Percentiles rank a stretch among this genome's conserved stretches.
phyloP scores from a whole-genome alignment of 2,113 vertebrate genomes.

The Heliornis fulica region DNA sequence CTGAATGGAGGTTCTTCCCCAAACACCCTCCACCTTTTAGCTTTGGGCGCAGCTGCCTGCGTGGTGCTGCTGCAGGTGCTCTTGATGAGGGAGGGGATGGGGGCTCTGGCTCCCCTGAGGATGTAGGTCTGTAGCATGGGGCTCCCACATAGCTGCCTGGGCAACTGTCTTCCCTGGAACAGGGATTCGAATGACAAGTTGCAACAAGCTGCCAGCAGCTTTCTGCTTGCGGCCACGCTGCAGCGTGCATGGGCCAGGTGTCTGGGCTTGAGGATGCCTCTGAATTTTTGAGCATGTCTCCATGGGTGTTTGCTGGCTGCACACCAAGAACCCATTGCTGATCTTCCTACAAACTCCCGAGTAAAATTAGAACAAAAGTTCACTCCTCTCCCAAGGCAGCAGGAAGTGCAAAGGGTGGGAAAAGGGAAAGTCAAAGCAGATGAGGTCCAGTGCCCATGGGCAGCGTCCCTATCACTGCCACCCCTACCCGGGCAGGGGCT shows the following conservation, averaged over 20 bases:
- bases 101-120: background rate
- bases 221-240: background rate
- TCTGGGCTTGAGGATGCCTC: conserved; percentile 58
- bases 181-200: background rate
- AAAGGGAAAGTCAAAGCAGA: conserved; percentile 38
- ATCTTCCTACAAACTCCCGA: conserved; percentile 59
- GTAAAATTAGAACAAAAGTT: conserved; percentile 73
- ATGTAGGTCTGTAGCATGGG: background rate
- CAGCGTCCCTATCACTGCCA: background rate
- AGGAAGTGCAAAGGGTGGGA: conserved; percentile 63
- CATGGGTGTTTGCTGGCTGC: conserved; percentile 65
- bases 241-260: conserved; percentile 1
- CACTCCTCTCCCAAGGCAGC: conserved; percentile 64
- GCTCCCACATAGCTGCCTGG: background rate
- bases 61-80: rapidly evolving
- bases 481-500: rapidly evolving
- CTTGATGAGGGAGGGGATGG: background rate
- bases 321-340: conserved; percentile 67
- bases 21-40: background rate
- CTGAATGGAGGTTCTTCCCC: background rate
- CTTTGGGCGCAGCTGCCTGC: rapidly evolving
- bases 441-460: conserved; percentile 29
- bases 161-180: background rate
- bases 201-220: background rate
- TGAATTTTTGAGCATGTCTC: conserved; percentile 47